Evolutionary conservation across 2,797 vertebrate genomes (phyloP), one percentile per base, ranked within the genome.

Genomic region (Novumbra hubbsi): DNA sequence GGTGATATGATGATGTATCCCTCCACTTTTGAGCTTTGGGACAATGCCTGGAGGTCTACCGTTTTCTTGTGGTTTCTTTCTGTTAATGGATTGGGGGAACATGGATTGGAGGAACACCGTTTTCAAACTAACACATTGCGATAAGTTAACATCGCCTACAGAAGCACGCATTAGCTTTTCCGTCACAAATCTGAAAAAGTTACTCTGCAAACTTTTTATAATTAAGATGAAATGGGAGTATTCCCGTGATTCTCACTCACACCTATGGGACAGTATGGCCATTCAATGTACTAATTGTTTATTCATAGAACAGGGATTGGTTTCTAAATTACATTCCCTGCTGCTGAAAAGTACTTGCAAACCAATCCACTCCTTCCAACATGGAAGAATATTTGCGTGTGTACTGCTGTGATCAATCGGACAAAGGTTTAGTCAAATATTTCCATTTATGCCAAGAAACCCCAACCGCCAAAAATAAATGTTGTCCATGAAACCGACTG

Each of bases 1-100:
- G 27, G 24, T 19, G 48, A 30, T 50, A 17, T 69, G 24, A 5
- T 64, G 28, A 28, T 5, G 27, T 17, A 16, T 69, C 68, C 28
- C n/a, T 52, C 17, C 73, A 49, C 82, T 78, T 68, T 81, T 57
- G 8, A 8, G 55, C 55, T 57, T 24, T 57, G 63, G 55, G 27
- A 55, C 71, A 79, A 76, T 32, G 70, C 71, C 73, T 57, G 19
- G 65, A 66, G 27, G 63, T 27, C 55, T 19, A 70, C 77, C 63
- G 50, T 85, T 81, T 79, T 85, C 81, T 79, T 55, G 45, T 50
- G 27, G 76, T 65, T 70, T 83, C 78, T 64, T 62, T 76, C 5
- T 83, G 63, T 78, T 72, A 84, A 71, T 49, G 30, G 69, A 83
- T 41, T 41, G 41, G 41, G 41, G 9, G 4, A 41, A 41, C 32